Percentiles rank a stretch among this genome's conserved stretches.
phyloP scores from a whole-genome alignment of 2,113 vertebrate species.

The Tragelaphus scriptus region DNA sequence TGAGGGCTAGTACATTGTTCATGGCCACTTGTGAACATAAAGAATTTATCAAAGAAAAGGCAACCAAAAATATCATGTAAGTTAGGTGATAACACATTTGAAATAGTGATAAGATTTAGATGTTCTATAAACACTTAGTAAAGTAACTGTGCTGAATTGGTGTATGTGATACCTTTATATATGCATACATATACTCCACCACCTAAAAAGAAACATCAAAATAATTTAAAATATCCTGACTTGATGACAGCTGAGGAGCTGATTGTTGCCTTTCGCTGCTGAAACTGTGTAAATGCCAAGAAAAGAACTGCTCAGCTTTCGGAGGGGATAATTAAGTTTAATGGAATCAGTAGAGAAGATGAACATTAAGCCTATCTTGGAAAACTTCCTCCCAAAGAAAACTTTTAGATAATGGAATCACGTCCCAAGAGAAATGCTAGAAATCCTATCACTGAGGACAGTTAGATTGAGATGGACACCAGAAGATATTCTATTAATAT shows the following conservation, averaged over 20 bases:
- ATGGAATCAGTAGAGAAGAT: conserved; percentile 37
- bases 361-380: conserved; percentile 20
- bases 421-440: conserved; percentile 23
- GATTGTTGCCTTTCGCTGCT: not conserved
- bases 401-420: conserved; percentile 50
- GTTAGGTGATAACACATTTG: not conserved
- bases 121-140: not conserved
- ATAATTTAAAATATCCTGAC: conserved; percentile 11
- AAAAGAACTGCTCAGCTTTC: not conserved
- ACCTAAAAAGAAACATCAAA: conserved; percentile 26
- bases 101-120: not conserved
- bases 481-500: not conserved
- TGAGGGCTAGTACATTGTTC: not conserved
- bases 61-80: not conserved
- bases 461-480: not conserved
- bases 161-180: not conserved
- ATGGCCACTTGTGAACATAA: not conserved
- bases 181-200: not conserved
- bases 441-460: not conserved
- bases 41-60: not conserved
- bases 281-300: not conserved
- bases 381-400: conserved; percentile 48
- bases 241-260: not conserved
- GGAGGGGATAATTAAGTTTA: conserved; percentile 25
- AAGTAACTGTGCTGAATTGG: not conserved